These are phyloP conservation scores for Macrobrachium nipponense DNA, from an alignment of 1,140 invertebrate genomes.

Conservation along the genomic window DNA sequence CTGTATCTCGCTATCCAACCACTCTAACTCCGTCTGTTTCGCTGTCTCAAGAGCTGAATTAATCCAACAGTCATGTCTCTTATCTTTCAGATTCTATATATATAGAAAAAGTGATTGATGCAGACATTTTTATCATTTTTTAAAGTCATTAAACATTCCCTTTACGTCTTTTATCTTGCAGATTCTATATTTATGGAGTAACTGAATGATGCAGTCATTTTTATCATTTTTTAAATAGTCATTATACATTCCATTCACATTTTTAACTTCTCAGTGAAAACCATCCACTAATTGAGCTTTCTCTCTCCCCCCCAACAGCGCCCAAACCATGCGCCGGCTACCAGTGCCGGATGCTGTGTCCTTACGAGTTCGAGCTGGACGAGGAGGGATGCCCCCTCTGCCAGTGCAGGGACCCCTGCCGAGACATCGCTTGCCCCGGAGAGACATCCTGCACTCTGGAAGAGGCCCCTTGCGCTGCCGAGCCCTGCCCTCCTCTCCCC, in stretches of 20 bases:
- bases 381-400: slow-evolving; percentile 82
- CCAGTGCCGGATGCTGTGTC: slow-evolving; percentile 88
- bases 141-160: no score
- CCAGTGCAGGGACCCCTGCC: slow-evolving; percentile 84
- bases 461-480: slow-evolving; percentile 80
- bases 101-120: no score
- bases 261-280: background rate
- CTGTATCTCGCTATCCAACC: no score
- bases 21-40: no score
- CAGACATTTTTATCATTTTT: background rate
- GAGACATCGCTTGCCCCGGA: slow-evolving; percentile 80
- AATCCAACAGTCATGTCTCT: no score
- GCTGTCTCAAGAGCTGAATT: no score
- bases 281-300: background rate
- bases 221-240: background rate
- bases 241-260: background rate
- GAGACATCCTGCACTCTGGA: slow-evolving; percentile 81
- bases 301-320: slow-evolving; percentile 54
- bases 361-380: slow-evolving; percentile 82
- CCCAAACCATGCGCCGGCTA: slow-evolving; percentile 80
- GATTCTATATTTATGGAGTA: no score
- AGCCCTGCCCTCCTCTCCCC: slow-evolving; percentile 84
- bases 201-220: no score
- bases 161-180: background rate
- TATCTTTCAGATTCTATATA: no score